These are phyloP conservation scores for Lasaia peninsularis DNA, from an alignment of 1,140 invertebrate genomes.

Conservation along the genomic window DNA sequence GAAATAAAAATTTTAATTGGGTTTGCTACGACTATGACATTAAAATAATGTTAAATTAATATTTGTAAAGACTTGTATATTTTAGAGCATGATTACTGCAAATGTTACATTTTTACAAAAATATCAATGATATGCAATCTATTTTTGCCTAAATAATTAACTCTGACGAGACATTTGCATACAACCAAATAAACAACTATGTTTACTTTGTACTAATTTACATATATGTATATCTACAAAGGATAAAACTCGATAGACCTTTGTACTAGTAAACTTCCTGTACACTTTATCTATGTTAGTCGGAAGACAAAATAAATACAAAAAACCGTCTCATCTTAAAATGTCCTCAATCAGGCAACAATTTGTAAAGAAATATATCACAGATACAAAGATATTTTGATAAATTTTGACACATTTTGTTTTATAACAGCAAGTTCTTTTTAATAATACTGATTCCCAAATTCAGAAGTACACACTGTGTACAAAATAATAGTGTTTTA, in stretches of 20 bases:
- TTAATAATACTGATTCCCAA: constrained; percentile 1
- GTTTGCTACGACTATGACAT: background rate
- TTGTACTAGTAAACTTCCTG: constrained; percentile 15
- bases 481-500: background rate
- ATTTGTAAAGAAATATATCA: constrained; percentile 35
- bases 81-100: constrained; percentile 42
- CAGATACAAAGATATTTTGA: constrained; percentile 37
- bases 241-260: constrained; percentile 12
- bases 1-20: too few relatives aligned
- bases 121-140: constrained; percentile 50
- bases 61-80: constrained; percentile 27
- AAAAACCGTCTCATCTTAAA: constrained; percentile 24
- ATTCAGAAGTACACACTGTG: background rate
- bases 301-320: constrained; percentile 41
- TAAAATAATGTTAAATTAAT: background rate
- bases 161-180: constrained; percentile 25
- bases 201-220: constrained; percentile 33
- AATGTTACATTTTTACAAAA: constrained; percentile 43
- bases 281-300: constrained; percentile 21
- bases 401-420: constrained; percentile 15
- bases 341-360: constrained; percentile 22
- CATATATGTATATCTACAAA: constrained; percentile 25
- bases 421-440: constrained; percentile 3
- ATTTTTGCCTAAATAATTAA: constrained; percentile 24
- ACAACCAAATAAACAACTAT: constrained; percentile 19